Percentiles rank a stretch among this genome's conserved stretches.
Evolutionary conservation across 1,140 invertebrate genomes (phyloP).

Genomic region (Acromyrmex echinatior): DNA sequence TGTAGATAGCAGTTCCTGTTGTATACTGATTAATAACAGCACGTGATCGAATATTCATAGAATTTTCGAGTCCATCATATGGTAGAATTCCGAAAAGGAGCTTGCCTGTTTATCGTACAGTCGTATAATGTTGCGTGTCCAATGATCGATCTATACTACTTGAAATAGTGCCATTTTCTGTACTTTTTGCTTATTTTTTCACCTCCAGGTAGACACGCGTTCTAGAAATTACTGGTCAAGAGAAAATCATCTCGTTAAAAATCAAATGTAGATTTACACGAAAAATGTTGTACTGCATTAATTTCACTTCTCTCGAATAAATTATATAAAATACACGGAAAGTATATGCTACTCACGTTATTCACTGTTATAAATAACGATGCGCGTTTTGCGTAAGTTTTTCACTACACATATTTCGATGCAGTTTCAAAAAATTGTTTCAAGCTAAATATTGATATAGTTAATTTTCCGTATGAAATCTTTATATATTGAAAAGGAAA

Average conservation of each 20-base stretch:
- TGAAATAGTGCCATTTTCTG: not conserved
- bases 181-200: not conserved
- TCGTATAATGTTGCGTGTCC: not conserved
- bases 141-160: constrained; percentile 26
- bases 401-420: not conserved
- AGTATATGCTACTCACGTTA: not conserved
- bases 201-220: not conserved
- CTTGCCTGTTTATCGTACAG: not conserved
- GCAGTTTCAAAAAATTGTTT: not conserved
- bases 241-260: constrained; percentile 19
- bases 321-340: constrained; percentile 4
- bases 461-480: not conserved
- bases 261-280: constrained; percentile 10
- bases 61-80: constrained; percentile 42
- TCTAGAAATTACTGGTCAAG: not conserved
- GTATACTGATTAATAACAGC: constrained; percentile 55
- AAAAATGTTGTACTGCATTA: constrained; percentile 8
- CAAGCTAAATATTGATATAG: not conserved
- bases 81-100: constrained; percentile 36
- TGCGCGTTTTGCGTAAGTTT: not conserved
- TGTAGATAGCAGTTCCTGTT: constrained; percentile 46
- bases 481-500: not conserved
- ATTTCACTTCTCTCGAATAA: constrained; percentile 18
- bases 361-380: not conserved
- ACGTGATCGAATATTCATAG: constrained; percentile 57